phyloP scores from a whole-genome alignment of 2,797 vertebrate genomes.

The Centroberyx gerrardi region DNA sequence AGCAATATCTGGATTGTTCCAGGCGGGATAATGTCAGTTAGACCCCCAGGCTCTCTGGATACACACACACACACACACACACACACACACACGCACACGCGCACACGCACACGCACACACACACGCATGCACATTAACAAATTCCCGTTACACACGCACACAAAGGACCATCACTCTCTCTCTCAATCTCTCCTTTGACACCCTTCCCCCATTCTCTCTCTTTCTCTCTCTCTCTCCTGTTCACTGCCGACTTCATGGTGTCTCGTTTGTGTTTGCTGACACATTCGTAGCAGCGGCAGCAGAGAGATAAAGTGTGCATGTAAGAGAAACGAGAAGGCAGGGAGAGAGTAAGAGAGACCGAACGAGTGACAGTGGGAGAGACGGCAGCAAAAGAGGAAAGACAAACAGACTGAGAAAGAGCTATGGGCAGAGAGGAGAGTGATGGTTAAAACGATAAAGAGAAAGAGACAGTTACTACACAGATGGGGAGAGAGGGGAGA shows the following conservation, averaged over 20 bases:
- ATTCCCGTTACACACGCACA: slow-evolving; percentile 1
- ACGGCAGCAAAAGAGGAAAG: slow-evolving; percentile 17
- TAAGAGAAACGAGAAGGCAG: slow-evolving; percentile 43
- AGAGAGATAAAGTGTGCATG: slow-evolving; percentile 56
- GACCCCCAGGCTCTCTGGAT: slow-evolving; percentile 48
- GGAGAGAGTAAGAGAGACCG: slow-evolving; percentile 11
- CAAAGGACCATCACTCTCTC: slow-evolving; percentile 16
- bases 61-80: slow-evolving; percentile 30
- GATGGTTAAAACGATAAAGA: slow-evolving; percentile 44
- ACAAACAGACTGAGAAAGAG: slow-evolving; percentile 9
- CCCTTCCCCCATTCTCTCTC: slow-evolving; percentile 6
- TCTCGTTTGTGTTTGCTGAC: slow-evolving; percentile 69
- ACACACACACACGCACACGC: not conserved
- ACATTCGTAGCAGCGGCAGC: slow-evolving; percentile 52
- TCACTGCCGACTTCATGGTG: slow-evolving; percentile 54
- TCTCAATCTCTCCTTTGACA: slow-evolving; percentile 20
- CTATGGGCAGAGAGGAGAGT: slow-evolving; percentile 3
- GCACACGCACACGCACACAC: slow-evolving; percentile 25
- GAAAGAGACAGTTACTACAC: slow-evolving; percentile 26
- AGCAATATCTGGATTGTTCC: slow-evolving; percentile 48
- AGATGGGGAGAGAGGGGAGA: slow-evolving; percentile 12
- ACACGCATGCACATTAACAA: slow-evolving; percentile 25
- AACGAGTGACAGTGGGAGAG: slow-evolving; percentile 20
- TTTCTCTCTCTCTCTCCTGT: slow-evolving; percentile 22
- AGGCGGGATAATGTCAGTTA: slow-evolving; percentile 66